Evolutionary conservation across 2,888 invertebrate species (phyloP).

Genomic region (Orthosia incerta): DNA sequence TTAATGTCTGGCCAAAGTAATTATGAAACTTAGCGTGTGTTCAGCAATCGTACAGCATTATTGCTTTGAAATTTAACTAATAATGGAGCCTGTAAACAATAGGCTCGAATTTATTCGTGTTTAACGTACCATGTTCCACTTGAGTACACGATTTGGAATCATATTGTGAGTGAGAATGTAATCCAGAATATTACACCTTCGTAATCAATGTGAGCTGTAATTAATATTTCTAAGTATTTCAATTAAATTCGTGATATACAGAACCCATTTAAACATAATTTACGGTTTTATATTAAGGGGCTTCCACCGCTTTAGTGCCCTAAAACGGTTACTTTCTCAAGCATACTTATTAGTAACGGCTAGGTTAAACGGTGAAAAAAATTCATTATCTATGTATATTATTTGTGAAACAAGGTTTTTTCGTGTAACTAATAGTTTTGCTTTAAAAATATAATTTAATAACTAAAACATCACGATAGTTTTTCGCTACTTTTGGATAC

Average conservation of each 20-base stretch:
- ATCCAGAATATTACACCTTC: slow-evolving; percentile 15
- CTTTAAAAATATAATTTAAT: too few species aligned
- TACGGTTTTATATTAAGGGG: not conserved
- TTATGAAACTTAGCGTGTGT: slow-evolving; percentile 60
- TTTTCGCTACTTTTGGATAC: too few species aligned
- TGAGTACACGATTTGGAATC: slow-evolving; percentile 20
- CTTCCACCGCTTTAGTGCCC: too few species aligned
- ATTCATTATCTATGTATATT: too few species aligned
- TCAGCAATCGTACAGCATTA: slow-evolving; percentile 52
- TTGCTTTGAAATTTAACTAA: slow-evolving; percentile 67
- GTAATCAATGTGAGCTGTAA: slow-evolving; percentile 9
- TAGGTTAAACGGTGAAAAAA: too few species aligned
- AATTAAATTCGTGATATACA: not conserved
- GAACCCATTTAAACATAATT: not conserved
- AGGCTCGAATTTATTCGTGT: slow-evolving; percentile 55
- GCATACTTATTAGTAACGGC: too few species aligned
- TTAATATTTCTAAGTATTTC: slow-evolving; percentile 25
- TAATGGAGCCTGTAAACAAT: slow-evolving; percentile 63
- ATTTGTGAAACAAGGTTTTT: too few species aligned
- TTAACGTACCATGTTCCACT: slow-evolving; percentile 32
- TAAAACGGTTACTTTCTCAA: too few species aligned
- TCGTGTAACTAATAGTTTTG: too few species aligned
- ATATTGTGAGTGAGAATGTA: slow-evolving; percentile 22
- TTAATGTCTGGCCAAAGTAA: slow-evolving; percentile 47
- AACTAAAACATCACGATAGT: too few species aligned